Evolutionary conservation across 2,797 vertebrate species (phyloP).

Genomic region (Neostethus bicornis): DNA sequence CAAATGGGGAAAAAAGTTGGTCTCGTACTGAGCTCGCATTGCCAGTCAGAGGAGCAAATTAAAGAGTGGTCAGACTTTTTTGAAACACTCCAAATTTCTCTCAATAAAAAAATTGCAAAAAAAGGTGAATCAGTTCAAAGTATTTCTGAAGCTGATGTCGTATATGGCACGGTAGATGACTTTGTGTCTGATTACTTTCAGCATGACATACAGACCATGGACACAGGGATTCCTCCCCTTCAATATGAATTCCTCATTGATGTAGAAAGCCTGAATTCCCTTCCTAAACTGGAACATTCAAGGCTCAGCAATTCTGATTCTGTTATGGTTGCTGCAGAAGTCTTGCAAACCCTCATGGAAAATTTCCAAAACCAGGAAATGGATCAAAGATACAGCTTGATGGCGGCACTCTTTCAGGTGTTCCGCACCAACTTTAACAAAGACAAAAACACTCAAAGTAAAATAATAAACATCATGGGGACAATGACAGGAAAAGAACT

Average conservation of each 20-base stretch:
- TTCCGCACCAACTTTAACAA: slow-evolving; percentile 4
- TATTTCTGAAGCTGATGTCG: slow-evolving; percentile 23
- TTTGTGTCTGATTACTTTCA: slow-evolving; percentile 23
- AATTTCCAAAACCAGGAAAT: neutral
- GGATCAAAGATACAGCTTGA: neutral
- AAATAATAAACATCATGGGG: neutral
- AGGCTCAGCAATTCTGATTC: neutral
- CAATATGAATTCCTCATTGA: slow-evolving; percentile 2
- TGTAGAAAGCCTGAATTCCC: neutral
- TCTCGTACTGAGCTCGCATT: slow-evolving; percentile 24
- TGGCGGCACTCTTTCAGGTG: slow-evolving; percentile 1
- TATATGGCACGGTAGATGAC: slow-evolving; percentile 25
- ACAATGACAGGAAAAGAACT: neutral
- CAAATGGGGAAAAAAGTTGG: slow-evolving; percentile 18
- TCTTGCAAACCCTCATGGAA: slow-evolving; percentile 13
- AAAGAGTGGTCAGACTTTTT: slow-evolving; percentile 40
- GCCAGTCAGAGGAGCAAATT: neutral
- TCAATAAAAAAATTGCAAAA: slow-evolving; percentile 1
- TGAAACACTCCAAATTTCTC: slow-evolving; percentile 11
- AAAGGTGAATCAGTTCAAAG: neutral
- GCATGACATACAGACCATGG: neutral
- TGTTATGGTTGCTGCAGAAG: neutral
- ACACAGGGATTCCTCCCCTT: fast-evolving
- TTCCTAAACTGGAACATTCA: neutral
- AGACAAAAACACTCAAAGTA: neutral